phyloP scores from a whole-genome alignment of 2,113 vertebrate genomes.

The Cheilinus undulatus region DNA sequence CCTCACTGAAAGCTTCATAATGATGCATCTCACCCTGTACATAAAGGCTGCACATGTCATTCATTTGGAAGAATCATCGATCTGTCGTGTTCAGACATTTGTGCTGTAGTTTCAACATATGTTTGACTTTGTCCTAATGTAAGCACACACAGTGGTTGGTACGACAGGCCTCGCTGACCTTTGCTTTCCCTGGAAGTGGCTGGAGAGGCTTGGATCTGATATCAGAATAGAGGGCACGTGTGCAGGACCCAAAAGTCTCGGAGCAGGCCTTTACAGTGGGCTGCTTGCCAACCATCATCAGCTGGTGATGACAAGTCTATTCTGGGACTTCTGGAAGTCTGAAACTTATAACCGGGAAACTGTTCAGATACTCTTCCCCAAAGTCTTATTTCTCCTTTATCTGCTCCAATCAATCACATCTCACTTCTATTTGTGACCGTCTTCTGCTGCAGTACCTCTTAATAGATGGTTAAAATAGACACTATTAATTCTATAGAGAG shows the following conservation, averaged over 20 bases:
- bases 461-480: slow-evolving; percentile 20
- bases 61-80: neutral
- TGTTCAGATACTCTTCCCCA: slow-evolving; percentile 20
- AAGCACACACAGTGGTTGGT: slow-evolving; percentile 5
- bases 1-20: neutral
- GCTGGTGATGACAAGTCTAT: slow-evolving; percentile 77
- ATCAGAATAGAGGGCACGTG: slow-evolving; percentile 58
- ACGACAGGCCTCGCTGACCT: slow-evolving; percentile 53
- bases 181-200: slow-evolving; percentile 53
- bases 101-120: neutral
- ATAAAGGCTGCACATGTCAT: neutral
- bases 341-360: slow-evolving; percentile 46
- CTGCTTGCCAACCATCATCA: slow-evolving; percentile 51
- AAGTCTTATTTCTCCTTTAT: slow-evolving; percentile 29
- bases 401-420: slow-evolving; percentile 34
- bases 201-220: slow-evolving; percentile 51
- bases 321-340: slow-evolving; percentile 62
- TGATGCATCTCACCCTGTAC: neutral
- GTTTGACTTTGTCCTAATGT: slow-evolving; percentile 6
- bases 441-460: slow-evolving; percentile 10
- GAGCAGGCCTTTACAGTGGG: slow-evolving; percentile 60
- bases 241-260: slow-evolving; percentile 38
- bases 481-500: slow-evolving; percentile 1
- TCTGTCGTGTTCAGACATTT: neutral
- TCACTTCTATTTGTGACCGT: neutral